These are phyloP conservation scores for Agrochola circellaris DNA, from an alignment of 2,888 invertebrate genomes.

Conservation along the genomic window DNA sequence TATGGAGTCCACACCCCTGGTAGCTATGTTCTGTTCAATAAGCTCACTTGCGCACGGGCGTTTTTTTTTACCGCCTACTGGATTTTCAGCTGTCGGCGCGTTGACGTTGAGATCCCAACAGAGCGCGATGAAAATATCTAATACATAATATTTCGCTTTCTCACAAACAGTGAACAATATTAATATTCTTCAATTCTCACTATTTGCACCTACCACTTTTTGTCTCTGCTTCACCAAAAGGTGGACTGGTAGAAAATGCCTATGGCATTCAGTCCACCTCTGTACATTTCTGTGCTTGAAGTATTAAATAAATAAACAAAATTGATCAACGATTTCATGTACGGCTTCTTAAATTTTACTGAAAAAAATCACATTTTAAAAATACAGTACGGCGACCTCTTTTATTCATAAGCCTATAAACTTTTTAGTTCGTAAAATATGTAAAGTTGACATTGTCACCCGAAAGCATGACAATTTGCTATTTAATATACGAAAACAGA, in stretches of 20 bases:
- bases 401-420: neutral
- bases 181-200: too few species aligned
- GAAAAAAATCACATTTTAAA: constrained; percentile 15
- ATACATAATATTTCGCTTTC: neutral
- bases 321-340: neutral
- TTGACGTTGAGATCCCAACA: neutral
- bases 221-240: too few species aligned
- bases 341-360: neutral
- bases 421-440: neutral
- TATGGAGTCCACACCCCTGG: too few species aligned
- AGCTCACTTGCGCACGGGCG: neutral
- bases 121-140: neutral
- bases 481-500: constrained; percentile 2
- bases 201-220: too few species aligned
- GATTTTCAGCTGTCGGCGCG: neutral
- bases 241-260: too few species aligned
- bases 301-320: neutral
- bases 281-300: too few species aligned
- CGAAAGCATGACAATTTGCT: constrained; percentile 1
- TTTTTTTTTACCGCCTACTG: neutral
- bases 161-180: neutral
- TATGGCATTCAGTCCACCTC: too few species aligned
- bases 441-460: constrained; percentile 21
- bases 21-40: neutral
- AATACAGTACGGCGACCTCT: neutral